These are phyloP conservation scores for Ceratina calcarata DNA, from an alignment of 1,140 invertebrate species.

Conservation along the genomic window DNA sequence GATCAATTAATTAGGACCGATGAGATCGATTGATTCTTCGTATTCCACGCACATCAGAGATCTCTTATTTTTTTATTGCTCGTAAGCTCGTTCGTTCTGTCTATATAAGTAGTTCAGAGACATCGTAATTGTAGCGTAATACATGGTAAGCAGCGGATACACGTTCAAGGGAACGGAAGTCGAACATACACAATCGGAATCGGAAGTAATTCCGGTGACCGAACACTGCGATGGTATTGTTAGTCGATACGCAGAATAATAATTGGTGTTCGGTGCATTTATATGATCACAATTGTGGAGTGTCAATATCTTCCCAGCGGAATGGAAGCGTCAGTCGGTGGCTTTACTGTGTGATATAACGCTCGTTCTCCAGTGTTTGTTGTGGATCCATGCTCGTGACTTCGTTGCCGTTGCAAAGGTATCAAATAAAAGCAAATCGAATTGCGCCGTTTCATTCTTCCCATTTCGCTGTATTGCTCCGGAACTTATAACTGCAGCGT, in stretches of 20 bases:
- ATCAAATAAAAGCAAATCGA: not conserved
- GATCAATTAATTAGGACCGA: too few relatives aligned
- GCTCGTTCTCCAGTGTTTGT: slow-evolving; percentile 60
- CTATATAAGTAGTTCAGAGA: not conserved
- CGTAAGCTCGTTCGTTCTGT: not conserved
- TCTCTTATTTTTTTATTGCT: not conserved
- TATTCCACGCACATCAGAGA: not conserved
- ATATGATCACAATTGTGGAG: slow-evolving; percentile 41
- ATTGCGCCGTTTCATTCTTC: not conserved
- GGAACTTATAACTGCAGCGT: not conserved
- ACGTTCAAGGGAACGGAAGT: slow-evolving; percentile 64
- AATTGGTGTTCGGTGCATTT: slow-evolving; percentile 60
- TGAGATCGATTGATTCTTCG: too few relatives aligned
- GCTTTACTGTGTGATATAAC: slow-evolving; percentile 58
- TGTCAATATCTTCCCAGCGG: slow-evolving; percentile 56
- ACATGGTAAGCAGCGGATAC: slow-evolving; percentile 14
- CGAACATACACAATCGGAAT: slow-evolving; percentile 70
- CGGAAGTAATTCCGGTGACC: slow-evolving; percentile 72
- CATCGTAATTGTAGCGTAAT: slow-evolving; percentile 14
- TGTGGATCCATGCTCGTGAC: slow-evolving; percentile 46
- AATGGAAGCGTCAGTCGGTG: slow-evolving; percentile 54
- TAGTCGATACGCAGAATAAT: slow-evolving; percentile 50
- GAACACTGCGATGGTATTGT: slow-evolving; percentile 56
- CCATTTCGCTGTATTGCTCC: too few relatives aligned
- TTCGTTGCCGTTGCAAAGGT: slow-evolving; percentile 8